phyloP scores from a whole-genome alignment of 2,797 vertebrate species.

The Selene dorsalis region DNA sequence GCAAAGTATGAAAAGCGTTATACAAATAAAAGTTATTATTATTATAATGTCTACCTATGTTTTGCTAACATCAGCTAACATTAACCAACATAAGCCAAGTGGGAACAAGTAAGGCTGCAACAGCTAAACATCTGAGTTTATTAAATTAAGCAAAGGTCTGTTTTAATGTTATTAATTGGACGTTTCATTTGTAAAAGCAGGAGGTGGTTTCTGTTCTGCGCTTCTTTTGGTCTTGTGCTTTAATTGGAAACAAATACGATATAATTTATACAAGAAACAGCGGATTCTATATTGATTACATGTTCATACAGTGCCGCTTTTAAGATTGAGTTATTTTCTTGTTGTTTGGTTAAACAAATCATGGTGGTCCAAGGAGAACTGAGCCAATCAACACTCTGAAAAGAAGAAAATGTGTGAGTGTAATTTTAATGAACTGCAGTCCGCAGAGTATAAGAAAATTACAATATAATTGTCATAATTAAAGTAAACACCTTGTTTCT shows the following conservation, averaged over 20 bases:
- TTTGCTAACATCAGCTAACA: background rate
- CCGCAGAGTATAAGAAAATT: constrained; percentile 39
- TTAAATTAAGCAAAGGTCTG: background rate
- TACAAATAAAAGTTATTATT: too few relatives aligned
- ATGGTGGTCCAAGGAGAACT: constrained; percentile 1
- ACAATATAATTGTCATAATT: constrained; percentile 42
- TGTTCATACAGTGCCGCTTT: constrained; percentile 11
- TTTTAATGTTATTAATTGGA: background rate
- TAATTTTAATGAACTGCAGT: constrained; percentile 44
- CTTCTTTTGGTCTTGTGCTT: background rate
- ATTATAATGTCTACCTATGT: background rate
- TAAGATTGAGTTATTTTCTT: constrained; percentile 13
- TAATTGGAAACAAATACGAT: background rate
- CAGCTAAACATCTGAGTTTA: background rate
- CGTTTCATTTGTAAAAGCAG: background rate
- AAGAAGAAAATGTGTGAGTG: background rate
- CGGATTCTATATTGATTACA: constrained; percentile 23
- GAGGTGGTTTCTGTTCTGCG: background rate
- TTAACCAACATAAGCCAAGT: background rate
- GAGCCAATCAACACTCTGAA: constrained; percentile 11
- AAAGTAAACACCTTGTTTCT: constrained; percentile 43
- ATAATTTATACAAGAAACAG: constrained; percentile 3
- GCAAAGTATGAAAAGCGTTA: too few relatives aligned
- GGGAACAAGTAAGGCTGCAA: background rate
- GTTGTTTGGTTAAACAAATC: constrained; percentile 23